Evolutionary conservation across 2,797 vertebrate genomes (phyloP).

Genomic region (Rhinatrema bivittatum): DNA sequence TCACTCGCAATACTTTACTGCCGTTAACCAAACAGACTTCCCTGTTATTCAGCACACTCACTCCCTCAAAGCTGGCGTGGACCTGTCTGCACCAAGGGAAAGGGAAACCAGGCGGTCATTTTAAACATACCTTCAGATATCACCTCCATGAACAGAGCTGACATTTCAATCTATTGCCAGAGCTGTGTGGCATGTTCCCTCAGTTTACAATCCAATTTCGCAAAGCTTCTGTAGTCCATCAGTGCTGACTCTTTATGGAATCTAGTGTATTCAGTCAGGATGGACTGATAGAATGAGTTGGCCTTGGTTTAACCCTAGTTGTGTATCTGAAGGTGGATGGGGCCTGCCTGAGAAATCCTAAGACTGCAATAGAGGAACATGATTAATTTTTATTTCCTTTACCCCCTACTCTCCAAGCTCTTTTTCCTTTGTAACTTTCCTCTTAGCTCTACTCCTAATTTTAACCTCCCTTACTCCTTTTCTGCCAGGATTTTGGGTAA

Average conservation of each 20-base stretch:
- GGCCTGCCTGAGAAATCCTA: too few species aligned
- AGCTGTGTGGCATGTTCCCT: slow-evolving; percentile 6
- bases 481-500: too few species aligned
- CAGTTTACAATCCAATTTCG: slow-evolving; percentile 6
- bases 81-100: slow-evolving; percentile 1
- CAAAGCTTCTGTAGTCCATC: slow-evolving; percentile 1
- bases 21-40: too few species aligned
- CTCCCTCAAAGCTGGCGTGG: slow-evolving; percentile 6
- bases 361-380: too few species aligned
- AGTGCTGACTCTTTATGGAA: slow-evolving; percentile 2
- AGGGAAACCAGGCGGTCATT: slow-evolving; percentile 12
- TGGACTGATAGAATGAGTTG: too few species aligned
- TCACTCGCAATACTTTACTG: too few species aligned
- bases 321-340: too few species aligned
- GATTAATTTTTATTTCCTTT: too few species aligned
- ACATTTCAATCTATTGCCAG: slow-evolving; percentile 17
- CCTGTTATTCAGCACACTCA: neutral
- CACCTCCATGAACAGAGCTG: slow-evolving; percentile 12
- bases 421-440: rapidly evolving
- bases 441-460: too few species aligned
- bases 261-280: too few species aligned
- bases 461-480: too few species aligned
- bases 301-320: too few species aligned
- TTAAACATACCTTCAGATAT: slow-evolving; percentile 20
- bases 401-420: neutral